phyloP scores from a whole-genome alignment of 2,113 vertebrate species.

The Caranx melampygus region DNA sequence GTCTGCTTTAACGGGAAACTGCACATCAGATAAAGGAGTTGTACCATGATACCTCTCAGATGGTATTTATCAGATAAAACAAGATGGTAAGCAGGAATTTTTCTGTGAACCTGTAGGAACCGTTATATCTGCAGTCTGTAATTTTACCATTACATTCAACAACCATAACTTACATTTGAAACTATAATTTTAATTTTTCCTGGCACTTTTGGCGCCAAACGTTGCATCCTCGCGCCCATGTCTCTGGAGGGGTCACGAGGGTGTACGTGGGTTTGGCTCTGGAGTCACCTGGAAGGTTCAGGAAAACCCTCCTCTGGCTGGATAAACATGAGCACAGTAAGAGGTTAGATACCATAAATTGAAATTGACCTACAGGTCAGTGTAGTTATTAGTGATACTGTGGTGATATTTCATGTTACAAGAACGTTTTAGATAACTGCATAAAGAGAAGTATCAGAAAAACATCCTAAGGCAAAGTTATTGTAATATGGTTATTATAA shows the following conservation, averaged over 20 bases:
- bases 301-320: not conserved
- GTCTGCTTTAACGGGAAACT: not conserved
- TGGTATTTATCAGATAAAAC: too few species aligned
- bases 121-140: too few species aligned
- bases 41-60: too few species aligned
- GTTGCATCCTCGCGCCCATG: not conserved
- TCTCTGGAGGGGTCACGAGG: too few species aligned
- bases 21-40: not conserved
- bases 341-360: slow-evolving; percentile 23
- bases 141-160: too few species aligned
- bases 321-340: slow-evolving; percentile 15
- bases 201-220: slow-evolving; percentile 6
- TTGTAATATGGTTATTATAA: not conserved
- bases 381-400: not conserved
- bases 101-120: too few species aligned
- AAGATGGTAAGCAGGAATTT: too few species aligned
- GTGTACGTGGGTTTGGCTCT: not conserved
- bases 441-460: not conserved
- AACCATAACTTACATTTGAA: not conserved
- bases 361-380: not conserved
- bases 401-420: not conserved
- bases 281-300: not conserved
- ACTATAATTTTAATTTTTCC: not conserved
- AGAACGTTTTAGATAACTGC: not conserved
- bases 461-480: not conserved